Percentiles rank a stretch among this genome's conserved stretches.
Conservation (phyloP, 2,888 invertebrate genomes). For the Cerastis rubricosa region DNA sequence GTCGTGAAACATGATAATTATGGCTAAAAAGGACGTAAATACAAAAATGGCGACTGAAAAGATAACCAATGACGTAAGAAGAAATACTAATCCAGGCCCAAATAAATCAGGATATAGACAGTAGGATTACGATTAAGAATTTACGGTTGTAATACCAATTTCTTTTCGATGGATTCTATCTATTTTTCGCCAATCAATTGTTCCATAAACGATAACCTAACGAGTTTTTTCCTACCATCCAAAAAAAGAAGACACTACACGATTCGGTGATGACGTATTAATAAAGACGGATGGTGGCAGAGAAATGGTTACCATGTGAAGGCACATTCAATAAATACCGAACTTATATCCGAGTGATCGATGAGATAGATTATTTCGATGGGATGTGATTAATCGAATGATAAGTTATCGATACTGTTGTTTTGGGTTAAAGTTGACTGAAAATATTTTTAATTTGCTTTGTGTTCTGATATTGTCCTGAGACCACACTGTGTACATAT, state of each 20-base stretch:
- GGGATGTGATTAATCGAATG: constrained; percentile 46
- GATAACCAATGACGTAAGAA: not conserved
- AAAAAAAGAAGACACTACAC: constrained; percentile 29
- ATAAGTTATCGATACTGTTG: constrained; percentile 36
- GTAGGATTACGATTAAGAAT: not conserved
- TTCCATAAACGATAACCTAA: constrained; percentile 22
- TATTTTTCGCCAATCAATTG: constrained; percentile 23
- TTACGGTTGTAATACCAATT: constrained; percentile 14
- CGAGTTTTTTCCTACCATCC: constrained; percentile 9
- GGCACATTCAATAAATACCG: constrained; percentile 47
- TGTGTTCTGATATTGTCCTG: not conserved
- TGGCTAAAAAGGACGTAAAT: not conserved
- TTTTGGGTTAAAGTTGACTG: not conserved
- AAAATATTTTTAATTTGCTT: not conserved
- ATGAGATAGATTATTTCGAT: constrained; percentile 43
- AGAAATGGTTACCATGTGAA: constrained; percentile 42
- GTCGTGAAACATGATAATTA: not conserved
- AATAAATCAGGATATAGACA: constrained; percentile 24
- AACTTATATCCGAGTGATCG: constrained; percentile 57
- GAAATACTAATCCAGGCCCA: not conserved
- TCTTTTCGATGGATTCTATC: not conserved
- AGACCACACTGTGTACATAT: not conserved
- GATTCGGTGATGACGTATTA: constrained; percentile 39
- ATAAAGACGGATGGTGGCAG: constrained; percentile 57
- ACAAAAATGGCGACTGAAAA: not conserved